Percentiles rank a stretch among this genome's conserved stretches.
Conservation (phyloP, 2,888 invertebrate genomes). For the Chelonus formosanus region DNA sequence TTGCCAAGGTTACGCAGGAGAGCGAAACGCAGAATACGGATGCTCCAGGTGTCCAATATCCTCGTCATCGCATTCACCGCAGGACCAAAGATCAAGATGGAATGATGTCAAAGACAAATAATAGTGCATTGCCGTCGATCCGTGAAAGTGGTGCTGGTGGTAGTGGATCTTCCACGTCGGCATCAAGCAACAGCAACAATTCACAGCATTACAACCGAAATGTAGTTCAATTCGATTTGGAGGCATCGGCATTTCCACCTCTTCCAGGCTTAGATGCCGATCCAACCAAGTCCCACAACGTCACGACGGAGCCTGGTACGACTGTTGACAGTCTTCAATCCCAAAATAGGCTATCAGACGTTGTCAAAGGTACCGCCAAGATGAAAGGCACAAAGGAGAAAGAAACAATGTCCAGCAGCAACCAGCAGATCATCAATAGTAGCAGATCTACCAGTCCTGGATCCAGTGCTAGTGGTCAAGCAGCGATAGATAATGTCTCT, state of each 20-base stretch:
- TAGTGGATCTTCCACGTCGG: conserved; percentile 21
- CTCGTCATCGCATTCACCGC: conserved; percentile 62
- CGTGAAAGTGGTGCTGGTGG: conserved; percentile 48
- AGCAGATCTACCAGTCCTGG: conserved; percentile 61
- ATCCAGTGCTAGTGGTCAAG: conserved; percentile 39
- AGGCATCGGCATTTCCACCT: conserved; percentile 82
- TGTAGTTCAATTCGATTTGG: conserved; percentile 77
- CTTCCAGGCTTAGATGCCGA: conserved; percentile 73
- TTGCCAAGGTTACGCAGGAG: conserved; percentile 48
- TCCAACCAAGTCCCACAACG: conserved; percentile 52
- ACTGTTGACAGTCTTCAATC: conserved; percentile 55
- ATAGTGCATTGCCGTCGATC: conserved; percentile 55
- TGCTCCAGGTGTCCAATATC: conserved; percentile 52
- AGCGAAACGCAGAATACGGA: conserved; percentile 53
- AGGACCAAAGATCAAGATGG: conserved; percentile 63
- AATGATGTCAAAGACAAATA: conserved; percentile 55
- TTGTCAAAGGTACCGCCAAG: conserved; percentile 79
- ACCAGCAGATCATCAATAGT: conserved; percentile 48
- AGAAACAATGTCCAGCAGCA: conserved; percentile 43
- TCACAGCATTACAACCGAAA: conserved; percentile 59
- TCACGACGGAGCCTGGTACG: conserved; percentile 46
- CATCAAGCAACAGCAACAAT: conserved; percentile 15
- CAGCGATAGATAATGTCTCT: conserved; percentile 37
- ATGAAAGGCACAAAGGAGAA: conserved; percentile 66
- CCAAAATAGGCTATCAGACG: conserved; percentile 78